These are phyloP conservation scores for Amazona guildingii DNA, from an alignment of 2,113 vertebrate species.

Conservation along the genomic window DNA sequence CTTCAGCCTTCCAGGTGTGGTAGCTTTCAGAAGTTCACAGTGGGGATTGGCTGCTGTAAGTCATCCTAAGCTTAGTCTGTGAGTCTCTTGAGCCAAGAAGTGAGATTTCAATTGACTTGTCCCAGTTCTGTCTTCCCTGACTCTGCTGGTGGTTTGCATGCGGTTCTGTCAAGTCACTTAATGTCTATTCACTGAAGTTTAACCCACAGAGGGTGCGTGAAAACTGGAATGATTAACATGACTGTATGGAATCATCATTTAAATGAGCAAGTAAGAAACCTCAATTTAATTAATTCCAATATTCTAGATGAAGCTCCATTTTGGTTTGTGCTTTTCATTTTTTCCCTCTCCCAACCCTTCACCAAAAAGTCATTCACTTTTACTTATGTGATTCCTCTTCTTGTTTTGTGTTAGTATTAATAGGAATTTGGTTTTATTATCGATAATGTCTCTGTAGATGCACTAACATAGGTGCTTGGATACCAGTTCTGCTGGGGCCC, in stretches of 20 bases:
- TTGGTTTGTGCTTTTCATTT: neutral
- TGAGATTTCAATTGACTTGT: neutral
- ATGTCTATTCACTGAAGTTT: neutral
- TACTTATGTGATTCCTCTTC: neutral
- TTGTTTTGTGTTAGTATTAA: neutral
- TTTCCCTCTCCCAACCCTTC: neutral
- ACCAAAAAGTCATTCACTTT: neutral
- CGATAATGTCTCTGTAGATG: neutral
- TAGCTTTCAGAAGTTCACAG: neutral
- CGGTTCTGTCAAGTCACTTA: neutral
- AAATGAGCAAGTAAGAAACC: neutral
- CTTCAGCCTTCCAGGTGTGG: accelerated
- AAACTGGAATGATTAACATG: neutral
- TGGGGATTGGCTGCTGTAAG: neutral
- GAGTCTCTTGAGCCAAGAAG: neutral
- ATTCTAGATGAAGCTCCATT: neutral
- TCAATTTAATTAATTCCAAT: neutral
- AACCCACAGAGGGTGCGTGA: neutral
- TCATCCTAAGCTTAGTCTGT: neutral
- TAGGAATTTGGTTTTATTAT: neutral
- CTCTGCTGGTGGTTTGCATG: neutral
- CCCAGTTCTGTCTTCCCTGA: neutral
- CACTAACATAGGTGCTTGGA: neutral
- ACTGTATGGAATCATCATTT: neutral
- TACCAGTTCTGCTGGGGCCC: neutral